Base-by-base conservation (phyloP, 2,797 vertebrate species). In the Tiaroga cobitis region DNA sequence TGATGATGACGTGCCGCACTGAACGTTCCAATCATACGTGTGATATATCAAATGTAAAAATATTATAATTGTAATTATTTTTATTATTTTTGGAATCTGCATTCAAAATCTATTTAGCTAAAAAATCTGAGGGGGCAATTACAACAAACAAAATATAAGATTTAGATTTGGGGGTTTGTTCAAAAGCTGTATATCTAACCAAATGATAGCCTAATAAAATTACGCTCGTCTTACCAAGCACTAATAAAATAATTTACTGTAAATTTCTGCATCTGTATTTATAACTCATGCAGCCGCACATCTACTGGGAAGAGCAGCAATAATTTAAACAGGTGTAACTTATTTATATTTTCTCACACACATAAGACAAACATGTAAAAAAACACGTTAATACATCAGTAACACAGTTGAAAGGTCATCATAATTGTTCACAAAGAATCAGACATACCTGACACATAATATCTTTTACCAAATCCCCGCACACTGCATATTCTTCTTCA, bases 381-480 rank as follows among this genome's bases (percentile, higher is more conserved):
- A 61, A 41, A 13, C 24, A 4, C 15, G 29, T 15, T 37, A 76
- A 56, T 56, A 8, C 54, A 59, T 32, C 10, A 79, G 59, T 43
- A 7, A 9, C 26, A 54, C 18, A 43, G 3, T 16, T 26, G 0
- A 2, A 46, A 72, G 3, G 3, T 54, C 10, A 29, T 6, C 5
- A 67, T 24, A 49, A 67, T 67, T 37, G 15, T 39, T 51, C 18
- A 73, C 29, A 32, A 29, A 67, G 2, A 1, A 77, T 68, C 37
- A 83, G 37, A 49, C 21, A 90, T 93, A 97, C 97, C 96, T 97
- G 96, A 88, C 96, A 97, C 73, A 97, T 92, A 81, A 95, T 93
- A 82, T 97, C 95, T 91, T 96, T 97, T 87, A 98, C 87, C 75
- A 93, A 92, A 1, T 89, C 92, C n/a, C 92, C 92, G 56, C 96